These are phyloP conservation scores for Galleria mellonella DNA, from an alignment of 1,140 invertebrate genomes.

Conservation along the genomic window DNA sequence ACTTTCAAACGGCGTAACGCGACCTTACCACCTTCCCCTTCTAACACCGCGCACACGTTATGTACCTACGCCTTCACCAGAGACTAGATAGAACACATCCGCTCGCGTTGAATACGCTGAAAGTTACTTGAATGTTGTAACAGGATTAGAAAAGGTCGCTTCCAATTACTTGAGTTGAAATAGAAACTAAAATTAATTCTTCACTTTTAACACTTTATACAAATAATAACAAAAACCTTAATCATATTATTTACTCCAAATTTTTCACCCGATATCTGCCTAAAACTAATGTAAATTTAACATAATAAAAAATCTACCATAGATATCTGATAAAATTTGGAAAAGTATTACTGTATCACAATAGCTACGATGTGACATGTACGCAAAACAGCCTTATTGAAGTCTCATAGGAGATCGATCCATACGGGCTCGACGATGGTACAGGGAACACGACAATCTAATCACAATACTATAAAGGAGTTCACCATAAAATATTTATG, in stretches of 20 bases:
- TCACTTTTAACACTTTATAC: no score
- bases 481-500: constrained; percentile 52
- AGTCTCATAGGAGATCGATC: constrained; percentile 18
- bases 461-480: constrained; percentile 46
- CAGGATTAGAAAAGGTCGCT: no score
- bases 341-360: no score
- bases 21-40: constrained; percentile 58
- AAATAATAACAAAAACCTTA: no score
- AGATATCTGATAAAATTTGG: no score
- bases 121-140: no score
- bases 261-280: no score
- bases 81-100: constrained; percentile 5
- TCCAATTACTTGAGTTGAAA: no score
- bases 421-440: constrained; percentile 30
- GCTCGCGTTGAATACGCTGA: constrained; percentile 1
- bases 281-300: no score
- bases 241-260: no score
- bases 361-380: not conserved
- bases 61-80: constrained; percentile 27
- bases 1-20: constrained; percentile 70
- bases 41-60: constrained; percentile 33
- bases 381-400: constrained; percentile 22
- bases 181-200: no score
- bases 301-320: no score
- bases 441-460: constrained; percentile 34